Evolutionary conservation across 2,113 vertebrate genomes (phyloP).

Genomic region (Anoplopoma fimbria): DNA sequence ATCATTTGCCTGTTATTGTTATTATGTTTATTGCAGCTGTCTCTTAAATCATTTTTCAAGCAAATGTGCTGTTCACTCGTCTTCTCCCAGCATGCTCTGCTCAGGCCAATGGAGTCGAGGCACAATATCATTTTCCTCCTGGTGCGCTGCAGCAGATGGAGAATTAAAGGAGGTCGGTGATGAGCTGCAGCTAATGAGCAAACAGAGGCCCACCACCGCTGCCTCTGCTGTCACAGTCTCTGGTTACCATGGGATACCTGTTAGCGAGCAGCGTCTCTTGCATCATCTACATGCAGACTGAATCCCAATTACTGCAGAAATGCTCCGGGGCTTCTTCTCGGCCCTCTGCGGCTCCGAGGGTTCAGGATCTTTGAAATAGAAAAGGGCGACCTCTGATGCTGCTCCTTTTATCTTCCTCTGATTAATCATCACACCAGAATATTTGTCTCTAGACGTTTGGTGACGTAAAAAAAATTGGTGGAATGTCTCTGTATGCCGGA

Average conservation of each 20-base stretch:
- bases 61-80: background rate
- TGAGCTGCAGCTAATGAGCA: conserved; percentile 39
- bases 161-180: background rate
- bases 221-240: background rate
- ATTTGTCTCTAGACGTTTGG: background rate
- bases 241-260: conserved; percentile 36
- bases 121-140: background rate
- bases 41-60: conserved; percentile 6
- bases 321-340: background rate
- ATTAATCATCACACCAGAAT: background rate
- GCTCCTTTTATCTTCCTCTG: background rate
- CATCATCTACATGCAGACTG: conserved; percentile 23
- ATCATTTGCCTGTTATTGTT: background rate
- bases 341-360: background rate
- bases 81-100: conserved; percentile 12
- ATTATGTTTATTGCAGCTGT: background rate
- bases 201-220: background rate
- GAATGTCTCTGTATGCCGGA: background rate
- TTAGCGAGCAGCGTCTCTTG: conserved; percentile 5
- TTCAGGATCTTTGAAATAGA: background rate
- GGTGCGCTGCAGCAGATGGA: conserved; percentile 8
- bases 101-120: background rate
- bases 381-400: background rate
- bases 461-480: background rate
- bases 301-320: conserved; percentile 33